phyloP scores from a whole-genome alignment of 2,888 invertebrate genomes.

The Ormyrus nitidulus region DNA sequence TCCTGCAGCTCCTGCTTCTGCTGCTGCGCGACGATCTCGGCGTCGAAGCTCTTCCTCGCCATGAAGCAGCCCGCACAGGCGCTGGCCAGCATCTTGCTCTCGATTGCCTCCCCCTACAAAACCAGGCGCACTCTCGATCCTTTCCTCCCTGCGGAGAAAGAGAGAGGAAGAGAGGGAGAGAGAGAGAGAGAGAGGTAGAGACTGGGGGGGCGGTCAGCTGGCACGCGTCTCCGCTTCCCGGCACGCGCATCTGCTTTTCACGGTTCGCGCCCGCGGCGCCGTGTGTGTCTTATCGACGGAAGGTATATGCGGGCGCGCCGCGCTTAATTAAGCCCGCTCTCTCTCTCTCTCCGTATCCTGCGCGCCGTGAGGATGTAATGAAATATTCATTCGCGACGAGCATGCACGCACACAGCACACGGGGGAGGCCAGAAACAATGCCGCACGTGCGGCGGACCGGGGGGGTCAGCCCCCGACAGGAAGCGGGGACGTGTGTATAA shows the following conservation, averaged over 20 bases:
- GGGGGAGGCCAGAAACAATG: slow-evolving; percentile 5
- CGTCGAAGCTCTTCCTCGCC: slow-evolving; percentile 66
- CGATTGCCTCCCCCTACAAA: neutral
- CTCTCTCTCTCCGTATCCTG: neutral
- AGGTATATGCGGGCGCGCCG: slow-evolving; percentile 51
- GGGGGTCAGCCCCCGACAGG: too few species aligned
- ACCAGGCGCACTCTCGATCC: neutral
- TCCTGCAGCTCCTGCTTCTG: slow-evolving; percentile 5
- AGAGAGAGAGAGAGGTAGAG: neutral
- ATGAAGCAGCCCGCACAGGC: slow-evolving; percentile 49
- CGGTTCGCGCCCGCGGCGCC: slow-evolving; percentile 8
- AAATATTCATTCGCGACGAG: slow-evolving; percentile 38
- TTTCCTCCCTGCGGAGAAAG: neutral
- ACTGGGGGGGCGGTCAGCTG: slow-evolving; percentile 5
- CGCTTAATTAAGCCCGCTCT: slow-evolving; percentile 55
- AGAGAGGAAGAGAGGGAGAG: too few species aligned
- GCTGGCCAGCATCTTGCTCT: slow-evolving; percentile 42
- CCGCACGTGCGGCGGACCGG: too few species aligned
- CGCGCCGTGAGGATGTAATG: slow-evolving; percentile 24
- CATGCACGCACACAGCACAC: slow-evolving; percentile 17
- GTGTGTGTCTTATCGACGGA: slow-evolving; percentile 32
- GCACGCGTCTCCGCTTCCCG: slow-evolving; percentile 62
- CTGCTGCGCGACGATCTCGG: slow-evolving; percentile 39
- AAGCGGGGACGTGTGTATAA: too few species aligned
- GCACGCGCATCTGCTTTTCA: slow-evolving; percentile 60